Conservation (phyloP, 2,888 invertebrate species). For the Dryococelus australis region DNA sequence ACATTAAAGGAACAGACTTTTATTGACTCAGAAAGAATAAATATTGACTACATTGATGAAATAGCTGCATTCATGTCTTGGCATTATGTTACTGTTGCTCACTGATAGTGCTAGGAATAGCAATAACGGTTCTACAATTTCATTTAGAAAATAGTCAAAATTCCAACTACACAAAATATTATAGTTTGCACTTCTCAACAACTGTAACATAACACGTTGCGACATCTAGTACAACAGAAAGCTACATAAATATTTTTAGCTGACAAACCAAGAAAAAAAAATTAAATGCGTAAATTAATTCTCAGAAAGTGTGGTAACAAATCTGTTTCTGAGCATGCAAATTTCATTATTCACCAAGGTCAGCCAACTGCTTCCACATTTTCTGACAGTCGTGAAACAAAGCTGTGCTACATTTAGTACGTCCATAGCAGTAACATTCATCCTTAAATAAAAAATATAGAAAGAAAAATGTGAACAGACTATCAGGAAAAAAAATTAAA, state of each 20-base stretch:
- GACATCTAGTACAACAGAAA: slow-evolving; percentile 33
- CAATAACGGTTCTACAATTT: not conserved
- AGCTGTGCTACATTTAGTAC: slow-evolving; percentile 38
- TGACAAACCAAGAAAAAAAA: slow-evolving; percentile 32
- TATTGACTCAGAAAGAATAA: slow-evolving; percentile 44
- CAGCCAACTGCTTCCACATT: slow-evolving; percentile 25
- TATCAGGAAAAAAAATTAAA: slow-evolving; percentile 27
- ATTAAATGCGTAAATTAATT: slow-evolving; percentile 34
- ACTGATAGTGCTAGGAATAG: not conserved
- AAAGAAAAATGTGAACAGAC: slow-evolving; percentile 18
- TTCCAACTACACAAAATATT: not conserved
- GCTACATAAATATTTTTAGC: slow-evolving; percentile 37
- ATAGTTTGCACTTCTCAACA: not conserved
- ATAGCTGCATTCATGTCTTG: slow-evolving; percentile 37
- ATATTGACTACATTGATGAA: slow-evolving; percentile 40
- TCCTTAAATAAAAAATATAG: slow-evolving; percentile 25
- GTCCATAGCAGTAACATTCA: slow-evolving; percentile 31
- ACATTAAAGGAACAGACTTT: slow-evolving; percentile 43
- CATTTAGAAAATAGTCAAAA: not conserved
- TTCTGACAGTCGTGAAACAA: slow-evolving; percentile 31
- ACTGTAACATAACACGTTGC: not conserved
- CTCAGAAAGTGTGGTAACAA: slow-evolving; percentile 27
- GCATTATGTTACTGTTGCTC: slow-evolving; percentile 16
- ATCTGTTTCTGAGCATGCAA: not conserved
- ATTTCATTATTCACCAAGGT: not conserved